phyloP scores from a whole-genome alignment of 2,888 invertebrate genomes.

The Drosophila setosimentum region DNA sequence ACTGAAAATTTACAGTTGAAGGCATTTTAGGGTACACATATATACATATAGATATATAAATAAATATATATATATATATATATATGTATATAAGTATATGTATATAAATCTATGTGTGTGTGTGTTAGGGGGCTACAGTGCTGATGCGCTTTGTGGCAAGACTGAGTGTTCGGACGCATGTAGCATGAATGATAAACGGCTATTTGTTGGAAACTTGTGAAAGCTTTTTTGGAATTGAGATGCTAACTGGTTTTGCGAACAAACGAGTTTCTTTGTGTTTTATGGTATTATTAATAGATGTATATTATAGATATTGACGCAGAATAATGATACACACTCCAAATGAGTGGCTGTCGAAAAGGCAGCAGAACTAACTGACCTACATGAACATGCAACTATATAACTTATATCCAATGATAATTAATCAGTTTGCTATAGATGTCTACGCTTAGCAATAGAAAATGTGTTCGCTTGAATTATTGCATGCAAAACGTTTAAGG shows the following conservation, averaged over 20 bases:
- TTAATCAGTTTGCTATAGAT: not conserved
- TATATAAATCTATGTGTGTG: not conserved
- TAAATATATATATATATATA: not conserved
- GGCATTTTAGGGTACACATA: conserved; percentile 52
- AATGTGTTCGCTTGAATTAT: not conserved
- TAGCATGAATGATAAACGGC: conserved; percentile 54
- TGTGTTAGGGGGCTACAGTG: conserved; percentile 27
- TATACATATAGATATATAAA: not conserved
- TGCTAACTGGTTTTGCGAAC: conserved; percentile 51
- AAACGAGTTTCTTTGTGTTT: conserved; percentile 52
- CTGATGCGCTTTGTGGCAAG: conserved; percentile 52
- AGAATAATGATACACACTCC: conserved; percentile 10
- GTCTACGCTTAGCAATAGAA: not conserved
- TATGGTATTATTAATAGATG: conserved; percentile 48
- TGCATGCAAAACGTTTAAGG: not conserved
- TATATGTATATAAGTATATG: not conserved
- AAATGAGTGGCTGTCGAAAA: not conserved
- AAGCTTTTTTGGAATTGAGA: conserved; percentile 52
- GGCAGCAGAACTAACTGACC: not conserved
- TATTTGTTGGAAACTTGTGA: conserved; percentile 54
- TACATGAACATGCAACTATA: not conserved
- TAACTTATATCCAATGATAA: not conserved
- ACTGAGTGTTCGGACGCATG: conserved; percentile 28
- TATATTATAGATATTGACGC: conserved; percentile 30
- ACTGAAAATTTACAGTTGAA: conserved; percentile 62